These are phyloP conservation scores for Tragelaphus imberbis DNA, from an alignment of 2,113 vertebrate genomes.

Conservation along the genomic window DNA sequence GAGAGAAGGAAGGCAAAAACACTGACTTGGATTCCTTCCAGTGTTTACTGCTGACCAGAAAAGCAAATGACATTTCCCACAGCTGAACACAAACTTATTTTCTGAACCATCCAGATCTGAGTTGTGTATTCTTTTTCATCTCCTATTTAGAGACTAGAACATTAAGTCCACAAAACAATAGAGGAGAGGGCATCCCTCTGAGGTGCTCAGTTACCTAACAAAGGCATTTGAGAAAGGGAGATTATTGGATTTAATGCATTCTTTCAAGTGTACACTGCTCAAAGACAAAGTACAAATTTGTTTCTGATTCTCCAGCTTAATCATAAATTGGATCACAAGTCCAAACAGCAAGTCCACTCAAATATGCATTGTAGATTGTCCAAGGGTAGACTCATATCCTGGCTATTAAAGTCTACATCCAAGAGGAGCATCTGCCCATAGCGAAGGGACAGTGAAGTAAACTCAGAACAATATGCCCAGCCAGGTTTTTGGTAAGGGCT, in stretches of 20 bases:
- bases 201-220: not conserved
- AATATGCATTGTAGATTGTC: not conserved
- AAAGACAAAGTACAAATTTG: not conserved
- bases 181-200: not conserved
- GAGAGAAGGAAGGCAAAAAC: not conserved
- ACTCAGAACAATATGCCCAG: not conserved
- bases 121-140: not conserved
- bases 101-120: not conserved
- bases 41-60: not conserved
- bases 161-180: not conserved
- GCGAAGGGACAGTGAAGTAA: not conserved
- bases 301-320: not conserved
- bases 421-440: not conserved
- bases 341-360: not conserved
- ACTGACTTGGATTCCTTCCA: not conserved
- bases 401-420: not conserved
- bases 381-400: not conserved
- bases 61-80: not conserved
- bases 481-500: not conserved
- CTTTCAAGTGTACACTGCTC: not conserved
- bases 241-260: not conserved
- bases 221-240: constrained; percentile 1
- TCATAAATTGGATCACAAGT: not conserved
- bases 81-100: not conserved
- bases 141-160: not conserved